A percentile compares a stretch with the other conserved stretches of the same genome.
Conservation (phyloP, 37 sponge, comb jelly and placozoan genomes). For the Tethya wilhelma region DNA sequence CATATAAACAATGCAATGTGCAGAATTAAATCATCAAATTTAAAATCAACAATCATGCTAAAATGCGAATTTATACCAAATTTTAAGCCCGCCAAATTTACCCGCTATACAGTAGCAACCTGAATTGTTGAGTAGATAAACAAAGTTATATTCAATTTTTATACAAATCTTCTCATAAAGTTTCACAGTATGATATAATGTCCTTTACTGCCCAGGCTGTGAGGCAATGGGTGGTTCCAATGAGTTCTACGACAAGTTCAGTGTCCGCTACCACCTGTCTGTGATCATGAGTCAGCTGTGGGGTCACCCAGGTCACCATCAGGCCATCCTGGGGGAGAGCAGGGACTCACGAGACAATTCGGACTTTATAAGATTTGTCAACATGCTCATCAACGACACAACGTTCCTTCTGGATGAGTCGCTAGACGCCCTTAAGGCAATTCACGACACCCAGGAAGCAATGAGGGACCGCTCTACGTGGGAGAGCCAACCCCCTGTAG, state of each 20-base stretch:
- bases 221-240: conserved; percentile 95
- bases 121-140: no score
- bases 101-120: no score
- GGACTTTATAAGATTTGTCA: conserved; percentile 83
- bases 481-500: conserved; percentile 74
- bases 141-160: no score
- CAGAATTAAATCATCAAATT: no score
- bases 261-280: conserved; percentile 91
- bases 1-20: no score
- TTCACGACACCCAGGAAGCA: conserved; percentile 91
- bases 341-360: conserved; percentile 57
- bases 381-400: conserved; percentile 97
- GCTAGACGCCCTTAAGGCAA: conserved; percentile 87
- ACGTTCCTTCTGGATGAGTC: conserved; percentile 96
- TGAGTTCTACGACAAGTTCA: conserved; percentile 98
- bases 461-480: conserved; percentile 74
- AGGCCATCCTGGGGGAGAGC: conserved; percentile 50
- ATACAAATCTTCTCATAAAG: no score
- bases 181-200: no score
- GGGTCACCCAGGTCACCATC: conserved; percentile 58
- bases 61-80: no score
- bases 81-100: no score
- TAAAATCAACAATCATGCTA: no score
- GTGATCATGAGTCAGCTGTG: conserved; percentile 84
- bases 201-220: conserved; percentile 57